Conservation (phyloP, 1,140 invertebrate species). For the Hormaphis cornu region DNA sequence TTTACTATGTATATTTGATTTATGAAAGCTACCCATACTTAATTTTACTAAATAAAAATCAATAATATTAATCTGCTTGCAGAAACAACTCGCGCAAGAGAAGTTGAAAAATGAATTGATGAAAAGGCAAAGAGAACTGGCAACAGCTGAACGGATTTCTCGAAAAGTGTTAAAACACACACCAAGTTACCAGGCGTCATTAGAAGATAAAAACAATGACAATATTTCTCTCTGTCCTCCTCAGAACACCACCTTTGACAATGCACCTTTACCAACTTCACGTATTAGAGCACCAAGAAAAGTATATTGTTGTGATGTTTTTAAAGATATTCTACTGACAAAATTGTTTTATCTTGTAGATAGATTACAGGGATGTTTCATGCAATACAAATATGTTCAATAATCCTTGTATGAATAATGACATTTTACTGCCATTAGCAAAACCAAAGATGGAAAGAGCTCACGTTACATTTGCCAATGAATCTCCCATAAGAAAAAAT, state of each 20-base stretch:
- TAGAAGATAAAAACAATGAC: not conserved
- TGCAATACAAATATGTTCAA: not conserved
- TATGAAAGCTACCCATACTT: too few species aligned
- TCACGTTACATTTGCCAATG: not conserved
- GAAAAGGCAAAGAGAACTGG: not conserved
- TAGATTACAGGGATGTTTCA: not conserved
- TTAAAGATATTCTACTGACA: not conserved
- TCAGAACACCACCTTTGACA: slow-evolving; percentile 6
- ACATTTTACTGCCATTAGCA: not conserved
- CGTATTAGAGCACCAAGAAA: not conserved
- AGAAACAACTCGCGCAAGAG: slow-evolving; percentile 15
- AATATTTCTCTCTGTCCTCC: not conserved
- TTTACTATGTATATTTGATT: too few species aligned
- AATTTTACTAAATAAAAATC: too few species aligned
- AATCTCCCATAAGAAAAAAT: not conserved
- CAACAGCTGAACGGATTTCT: not conserved
- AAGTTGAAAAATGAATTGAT: slow-evolving; percentile 21
- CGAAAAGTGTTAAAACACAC: not conserved
- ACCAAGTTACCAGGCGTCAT: not conserved
- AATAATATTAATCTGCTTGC: not conserved
- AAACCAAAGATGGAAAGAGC: not conserved
- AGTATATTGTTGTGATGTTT: not conserved
- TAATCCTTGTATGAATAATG: not conserved
- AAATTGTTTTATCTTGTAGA: not conserved
- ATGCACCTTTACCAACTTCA: slow-evolving; percentile 18